These are phyloP conservation scores for Acleris laterana DNA, from an alignment of 2,888 invertebrate genomes.

Conservation along the genomic window DNA sequence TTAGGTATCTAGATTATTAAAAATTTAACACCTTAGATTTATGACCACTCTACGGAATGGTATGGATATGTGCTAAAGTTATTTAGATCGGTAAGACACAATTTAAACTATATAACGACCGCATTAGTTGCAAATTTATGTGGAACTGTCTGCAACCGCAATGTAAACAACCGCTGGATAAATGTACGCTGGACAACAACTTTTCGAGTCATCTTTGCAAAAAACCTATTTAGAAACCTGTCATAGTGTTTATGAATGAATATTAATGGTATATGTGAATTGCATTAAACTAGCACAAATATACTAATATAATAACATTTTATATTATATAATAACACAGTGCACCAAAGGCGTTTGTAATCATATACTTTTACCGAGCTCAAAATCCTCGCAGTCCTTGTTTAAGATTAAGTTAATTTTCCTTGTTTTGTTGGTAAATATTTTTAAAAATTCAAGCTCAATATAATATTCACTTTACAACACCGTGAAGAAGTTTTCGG, in stretches of 20 bases:
- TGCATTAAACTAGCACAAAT: too few species aligned
- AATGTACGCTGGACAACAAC: background rate
- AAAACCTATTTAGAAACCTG: background rate
- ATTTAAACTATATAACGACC: conserved; percentile 57
- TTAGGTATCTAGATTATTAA: background rate
- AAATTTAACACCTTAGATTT: conserved; percentile 11
- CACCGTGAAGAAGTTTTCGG: conserved; percentile 32
- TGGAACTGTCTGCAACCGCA: conserved; percentile 51
- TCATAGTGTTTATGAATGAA: too few species aligned
- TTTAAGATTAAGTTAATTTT: background rate
- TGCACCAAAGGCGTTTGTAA: too few species aligned
- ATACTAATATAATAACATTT: too few species aligned
- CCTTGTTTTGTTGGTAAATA: too few species aligned
- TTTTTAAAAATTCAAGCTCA: background rate
- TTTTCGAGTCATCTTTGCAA: background rate
- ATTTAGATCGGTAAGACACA: conserved; percentile 43
- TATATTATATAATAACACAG: too few species aligned
- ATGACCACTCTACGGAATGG: conserved; percentile 14
- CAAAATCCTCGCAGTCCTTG: too few species aligned
- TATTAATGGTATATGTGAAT: too few species aligned
- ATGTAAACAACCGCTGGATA: conserved; percentile 51
- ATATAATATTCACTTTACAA: conserved; percentile 1
- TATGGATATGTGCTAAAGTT: conserved; percentile 5
- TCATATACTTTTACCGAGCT: too few species aligned
- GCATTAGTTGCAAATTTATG: conserved; percentile 53